Base-by-base conservation (phyloP, 2,797 vertebrate genomes). In the Anabas testudineus region DNA sequence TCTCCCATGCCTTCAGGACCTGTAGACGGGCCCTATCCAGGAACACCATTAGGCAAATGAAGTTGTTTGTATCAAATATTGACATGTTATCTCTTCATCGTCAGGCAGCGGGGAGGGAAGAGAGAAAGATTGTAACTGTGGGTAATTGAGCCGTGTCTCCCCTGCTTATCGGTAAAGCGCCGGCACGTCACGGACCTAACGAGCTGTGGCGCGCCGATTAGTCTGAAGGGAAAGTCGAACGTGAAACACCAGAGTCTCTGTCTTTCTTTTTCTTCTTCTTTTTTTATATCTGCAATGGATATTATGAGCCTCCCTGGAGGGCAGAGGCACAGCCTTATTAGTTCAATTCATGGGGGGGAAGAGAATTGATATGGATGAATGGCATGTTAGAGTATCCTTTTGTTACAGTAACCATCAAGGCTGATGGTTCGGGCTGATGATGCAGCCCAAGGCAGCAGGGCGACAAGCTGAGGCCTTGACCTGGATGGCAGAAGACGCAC, bases 61-160 rank as follows among this genome's bases (percentile, higher is more conserved):
- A 91, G 88, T 91, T 92, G 92, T 92, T 93, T 93, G 89, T 90
- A 91, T 92, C 89, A 87, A 90, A 89, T 92, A 91, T 93, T 93
- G 92, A 92, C 91, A 88, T 83, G 84, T 88, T 93, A 93, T 93
- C 90, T 90, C 87, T 91, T 87, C 86, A 93, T 92, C 87, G 76
- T 87, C 89, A 78, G 81, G 80, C 79, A 26, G 82, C 56, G 56
- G 78, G 88, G 85, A 87, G 83, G 77, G 69, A 68, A 79, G 88
- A 84, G 84, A 88, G 89, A 90, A 83, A 87, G 87, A 92, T 91
- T 91, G 90, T 91, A 91, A 91, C 85, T 91, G 91, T 89, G 86
- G 88, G 90, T 92, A 93, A 92, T 93, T 92, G 91, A 92, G 91
- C 88, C 90, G 90, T 92, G 90, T 93, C 91, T 92, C 85, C 87